phyloP scores from a whole-genome alignment of 2,113 vertebrate species.

The Chlamydotis undulata region DNA sequence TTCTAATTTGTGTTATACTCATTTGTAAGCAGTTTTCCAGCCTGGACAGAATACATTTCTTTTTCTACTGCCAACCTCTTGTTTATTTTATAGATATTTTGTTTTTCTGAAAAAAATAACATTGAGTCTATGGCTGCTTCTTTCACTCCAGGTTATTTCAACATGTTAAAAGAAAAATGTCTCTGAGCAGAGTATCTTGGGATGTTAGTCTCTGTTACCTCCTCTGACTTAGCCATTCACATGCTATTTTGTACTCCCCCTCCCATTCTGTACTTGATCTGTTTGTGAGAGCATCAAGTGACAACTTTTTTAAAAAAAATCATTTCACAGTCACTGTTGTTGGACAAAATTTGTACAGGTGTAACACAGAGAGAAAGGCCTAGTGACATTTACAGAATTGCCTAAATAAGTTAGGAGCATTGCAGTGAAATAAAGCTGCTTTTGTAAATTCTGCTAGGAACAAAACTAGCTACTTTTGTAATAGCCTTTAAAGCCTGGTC shows the following conservation, averaged over 20 bases:
- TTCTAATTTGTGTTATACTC: neutral
- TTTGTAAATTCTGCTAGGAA: neutral
- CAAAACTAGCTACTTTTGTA: neutral
- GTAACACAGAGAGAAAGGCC: neutral
- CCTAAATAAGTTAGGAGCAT: neutral
- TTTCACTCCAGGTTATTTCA: slow-evolving; percentile 20
- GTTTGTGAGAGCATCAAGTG: neutral
- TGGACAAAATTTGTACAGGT: neutral
- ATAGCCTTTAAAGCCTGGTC: neutral
- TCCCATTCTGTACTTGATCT: neutral
- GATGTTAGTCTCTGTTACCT: neutral
- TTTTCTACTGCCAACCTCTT: neutral
- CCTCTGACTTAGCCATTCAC: neutral
- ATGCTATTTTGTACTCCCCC: neutral
- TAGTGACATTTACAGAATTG: neutral
- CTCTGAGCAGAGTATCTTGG: neutral
- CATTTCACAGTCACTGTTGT: neutral
- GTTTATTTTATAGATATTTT: neutral
- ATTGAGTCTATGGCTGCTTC: neutral
- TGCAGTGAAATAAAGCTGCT: neutral
- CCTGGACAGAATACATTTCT: neutral
- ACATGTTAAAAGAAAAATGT: neutral
- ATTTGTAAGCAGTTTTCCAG: neutral
- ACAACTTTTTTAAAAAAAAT: neutral
- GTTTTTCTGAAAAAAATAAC: neutral